Conservation (phyloP, 2,797 vertebrate genomes). For the Glossophaga mutica region DNA sequence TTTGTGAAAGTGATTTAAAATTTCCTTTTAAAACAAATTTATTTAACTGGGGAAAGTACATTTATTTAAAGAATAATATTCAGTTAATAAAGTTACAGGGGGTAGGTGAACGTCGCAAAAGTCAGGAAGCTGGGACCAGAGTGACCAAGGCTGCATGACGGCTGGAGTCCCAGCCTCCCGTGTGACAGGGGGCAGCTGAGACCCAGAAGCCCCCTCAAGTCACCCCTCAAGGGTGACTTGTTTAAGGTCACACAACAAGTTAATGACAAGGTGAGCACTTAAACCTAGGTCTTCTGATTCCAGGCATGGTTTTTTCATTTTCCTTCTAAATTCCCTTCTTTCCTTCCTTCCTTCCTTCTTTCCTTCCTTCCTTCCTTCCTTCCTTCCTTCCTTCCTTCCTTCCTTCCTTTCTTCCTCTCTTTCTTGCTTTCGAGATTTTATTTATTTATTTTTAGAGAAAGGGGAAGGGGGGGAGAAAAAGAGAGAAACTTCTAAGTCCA, state of each 20-base stretch:
- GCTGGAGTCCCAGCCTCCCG: neutral
- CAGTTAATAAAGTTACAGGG: neutral
- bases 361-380: no score
- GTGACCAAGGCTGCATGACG: accelerated
- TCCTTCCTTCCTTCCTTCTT: no score
- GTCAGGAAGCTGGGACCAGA: accelerated
- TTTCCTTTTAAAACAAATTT: constrained; percentile 3
- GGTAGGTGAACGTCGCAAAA: accelerated
- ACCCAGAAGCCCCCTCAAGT: neutral
- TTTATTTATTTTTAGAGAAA: neutral
- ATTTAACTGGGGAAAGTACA: neutral
- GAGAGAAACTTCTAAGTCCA: neutral
- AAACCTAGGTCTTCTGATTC: neutral
- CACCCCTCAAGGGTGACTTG: neutral
- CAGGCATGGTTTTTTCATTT: neutral
- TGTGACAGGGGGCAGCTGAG: neutral
- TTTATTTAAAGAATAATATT: neutral
- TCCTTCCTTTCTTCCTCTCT: no score
- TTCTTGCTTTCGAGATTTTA: neutral
- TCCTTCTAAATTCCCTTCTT: neutral
- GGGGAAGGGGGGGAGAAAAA: no score
- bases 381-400: no score
- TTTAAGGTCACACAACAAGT: neutral
- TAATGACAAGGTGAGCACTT: neutral
- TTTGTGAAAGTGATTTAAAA: neutral